A percentile compares a stretch with the other conserved stretches of the same genome.
These are phyloP conservation scores for Andrena haemorrhoa DNA, from an alignment of 2,888 invertebrate genomes.

Conservation along the genomic window DNA sequence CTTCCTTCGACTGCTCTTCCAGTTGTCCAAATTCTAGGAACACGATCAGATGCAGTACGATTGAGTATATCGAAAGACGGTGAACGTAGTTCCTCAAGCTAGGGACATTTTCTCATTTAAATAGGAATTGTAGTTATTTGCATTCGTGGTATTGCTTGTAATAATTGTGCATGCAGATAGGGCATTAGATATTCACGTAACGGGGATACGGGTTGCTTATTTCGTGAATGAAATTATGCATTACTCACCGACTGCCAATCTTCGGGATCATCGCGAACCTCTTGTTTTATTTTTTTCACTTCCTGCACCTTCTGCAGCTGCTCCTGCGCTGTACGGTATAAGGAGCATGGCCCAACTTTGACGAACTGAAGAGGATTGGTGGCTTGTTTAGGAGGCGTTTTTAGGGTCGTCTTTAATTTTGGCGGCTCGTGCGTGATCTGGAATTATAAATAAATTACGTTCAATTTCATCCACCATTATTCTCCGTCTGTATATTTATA, in stretches of 20 bases:
- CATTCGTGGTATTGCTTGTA: too few relatives aligned
- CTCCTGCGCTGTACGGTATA: constrained; percentile 93
- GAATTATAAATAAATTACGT: constrained; percentile 22
- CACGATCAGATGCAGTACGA: neutral
- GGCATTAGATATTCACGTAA: too few relatives aligned
- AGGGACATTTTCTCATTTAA: neutral
- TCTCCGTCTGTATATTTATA: neutral
- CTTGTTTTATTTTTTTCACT: constrained; percentile 93
- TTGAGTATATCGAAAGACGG: neutral
- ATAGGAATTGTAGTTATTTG: neutral
- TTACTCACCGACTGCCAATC: constrained; percentile 95
- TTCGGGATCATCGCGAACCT: constrained; percentile 93
- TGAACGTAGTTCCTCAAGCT: neutral
- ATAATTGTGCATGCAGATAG: too few relatives aligned
- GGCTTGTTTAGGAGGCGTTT: constrained; percentile 92
- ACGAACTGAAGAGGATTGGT: constrained; percentile 95
- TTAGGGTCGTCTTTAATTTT: constrained; percentile 82
- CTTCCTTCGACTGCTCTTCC: constrained; percentile 97
- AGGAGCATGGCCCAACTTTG: constrained; percentile 94
- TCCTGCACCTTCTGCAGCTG: constrained; percentile 94
- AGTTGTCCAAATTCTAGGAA: constrained; percentile 94
- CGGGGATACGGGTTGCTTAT: too few relatives aligned
- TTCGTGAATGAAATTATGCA: too few relatives aligned
- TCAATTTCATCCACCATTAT: neutral
- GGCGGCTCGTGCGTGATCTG: constrained; percentile 83